phyloP scores from a whole-genome alignment of 2,113 vertebrate species.

The Macquaria australasica region DNA sequence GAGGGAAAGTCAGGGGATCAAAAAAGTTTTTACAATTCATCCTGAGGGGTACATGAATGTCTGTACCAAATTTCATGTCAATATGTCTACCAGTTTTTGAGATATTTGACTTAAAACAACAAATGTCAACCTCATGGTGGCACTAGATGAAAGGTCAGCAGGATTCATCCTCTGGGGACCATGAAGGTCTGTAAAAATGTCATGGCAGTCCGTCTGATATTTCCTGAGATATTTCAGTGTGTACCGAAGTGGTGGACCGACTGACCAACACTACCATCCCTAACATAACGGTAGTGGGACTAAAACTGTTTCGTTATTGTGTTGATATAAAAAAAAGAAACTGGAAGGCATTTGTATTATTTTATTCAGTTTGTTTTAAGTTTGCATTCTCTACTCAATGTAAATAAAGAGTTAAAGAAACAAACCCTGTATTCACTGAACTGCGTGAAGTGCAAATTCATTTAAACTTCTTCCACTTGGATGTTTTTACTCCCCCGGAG shows the following conservation, averaged over 20 bases:
- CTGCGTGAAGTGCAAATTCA: slow-evolving; percentile 14
- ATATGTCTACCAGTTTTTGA: neutral
- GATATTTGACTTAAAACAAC: too few species aligned
- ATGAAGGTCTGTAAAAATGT: too few species aligned
- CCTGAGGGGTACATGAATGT: too few species aligned
- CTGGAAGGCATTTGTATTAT: neutral
- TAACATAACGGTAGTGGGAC: neutral
- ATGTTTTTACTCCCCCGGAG: slow-evolving; percentile 38
- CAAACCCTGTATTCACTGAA: neutral
- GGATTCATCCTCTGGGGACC: too few species aligned
- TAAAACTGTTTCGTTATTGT: neutral
- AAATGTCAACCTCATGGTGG: too few species aligned
- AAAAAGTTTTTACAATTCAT: too few species aligned
- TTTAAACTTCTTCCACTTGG: slow-evolving; percentile 20
- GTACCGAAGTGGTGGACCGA: neutral
- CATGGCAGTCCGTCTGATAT: too few species aligned
- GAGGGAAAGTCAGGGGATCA: too few species aligned
- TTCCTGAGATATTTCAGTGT: too few species aligned
- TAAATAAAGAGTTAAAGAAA: neutral
- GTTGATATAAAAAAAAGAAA: neutral
- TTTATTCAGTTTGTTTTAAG: neutral
- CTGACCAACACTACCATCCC: neutral
- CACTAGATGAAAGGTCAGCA: too few species aligned
- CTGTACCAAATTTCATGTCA: neutral
- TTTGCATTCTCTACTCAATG: neutral